phyloP scores from a whole-genome alignment of 2,888 invertebrate genomes.

The Molorchus minor region DNA sequence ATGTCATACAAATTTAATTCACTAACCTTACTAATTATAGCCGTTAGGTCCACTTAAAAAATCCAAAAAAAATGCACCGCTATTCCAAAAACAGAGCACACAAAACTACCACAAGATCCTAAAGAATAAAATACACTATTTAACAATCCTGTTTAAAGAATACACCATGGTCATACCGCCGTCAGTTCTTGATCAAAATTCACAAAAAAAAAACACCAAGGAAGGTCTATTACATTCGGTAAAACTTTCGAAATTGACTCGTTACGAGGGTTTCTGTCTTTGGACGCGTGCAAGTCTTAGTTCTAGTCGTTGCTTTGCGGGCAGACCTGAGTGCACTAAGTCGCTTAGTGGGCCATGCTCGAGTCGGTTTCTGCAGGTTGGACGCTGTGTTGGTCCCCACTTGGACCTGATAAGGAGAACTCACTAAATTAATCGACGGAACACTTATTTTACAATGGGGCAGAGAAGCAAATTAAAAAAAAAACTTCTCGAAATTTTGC shows the following conservation, averaged over 20 bases:
- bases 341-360: constrained; percentile 1
- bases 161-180: background rate
- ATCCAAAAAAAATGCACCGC: constrained; percentile 16
- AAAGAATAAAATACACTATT: constrained; percentile 9
- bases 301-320: constrained; percentile 6
- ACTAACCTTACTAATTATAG: no score
- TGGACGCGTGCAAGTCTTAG: background rate
- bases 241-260: background rate
- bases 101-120: background rate
- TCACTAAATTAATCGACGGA: no score
- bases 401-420: constrained; percentile 18
- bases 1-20: no score
- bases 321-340: constrained; percentile 11
- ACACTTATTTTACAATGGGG: no score
- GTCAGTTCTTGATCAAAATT: no score
- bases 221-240: background rate
- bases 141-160: background rate
- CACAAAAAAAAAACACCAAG: background rate
- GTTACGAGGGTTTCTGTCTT: constrained; percentile 10
- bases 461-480: no score
- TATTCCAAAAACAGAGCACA: constrained; percentile 9
- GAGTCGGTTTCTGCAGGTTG: constrained; percentile 15
- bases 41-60: no score
- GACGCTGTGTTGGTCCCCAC: constrained; percentile 14
- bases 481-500: no score